A percentile compares a stretch with the other conserved stretches of the same genome.
Conservation (phyloP, 1,140 invertebrate species). For the Lutraria rhynchaena region DNA sequence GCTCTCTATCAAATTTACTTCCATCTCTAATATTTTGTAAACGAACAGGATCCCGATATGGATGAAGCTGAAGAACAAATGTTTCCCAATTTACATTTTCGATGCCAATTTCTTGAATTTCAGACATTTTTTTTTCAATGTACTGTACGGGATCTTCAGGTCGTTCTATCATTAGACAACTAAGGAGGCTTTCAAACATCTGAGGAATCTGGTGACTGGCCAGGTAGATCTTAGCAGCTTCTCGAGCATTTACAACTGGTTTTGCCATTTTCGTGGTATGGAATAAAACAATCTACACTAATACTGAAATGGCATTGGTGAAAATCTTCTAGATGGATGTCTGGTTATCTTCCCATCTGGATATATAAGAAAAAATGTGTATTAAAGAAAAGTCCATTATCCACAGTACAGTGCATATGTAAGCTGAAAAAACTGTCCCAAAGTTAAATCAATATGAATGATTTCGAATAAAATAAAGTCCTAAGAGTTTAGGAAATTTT, state of each 20-base stretch:
- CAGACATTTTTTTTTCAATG: constrained; percentile 76
- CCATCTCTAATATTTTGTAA: constrained; percentile 74
- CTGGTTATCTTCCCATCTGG: too few species aligned
- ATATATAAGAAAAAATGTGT: too few species aligned
- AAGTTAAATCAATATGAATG: too few species aligned
- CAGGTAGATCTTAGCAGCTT: constrained; percentile 77
- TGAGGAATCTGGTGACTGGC: constrained; percentile 76
- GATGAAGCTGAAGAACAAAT: constrained; percentile 78
- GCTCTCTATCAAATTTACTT: constrained; percentile 77
- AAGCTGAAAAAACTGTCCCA: too few species aligned
- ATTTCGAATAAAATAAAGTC: too few species aligned
- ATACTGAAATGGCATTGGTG: too few species aligned
- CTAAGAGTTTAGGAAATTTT: too few species aligned
- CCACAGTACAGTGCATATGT: too few species aligned
- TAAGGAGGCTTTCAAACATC: constrained; percentile 79
- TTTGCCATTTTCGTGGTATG: constrained; percentile 21
- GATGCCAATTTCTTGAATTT: constrained; percentile 75
- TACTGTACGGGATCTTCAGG: constrained; percentile 78
- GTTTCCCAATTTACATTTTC: constrained; percentile 81
- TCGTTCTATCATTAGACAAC: constrained; percentile 78
- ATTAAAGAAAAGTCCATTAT: too few species aligned
- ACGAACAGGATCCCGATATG: constrained; percentile 74
- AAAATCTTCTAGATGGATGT: too few species aligned
- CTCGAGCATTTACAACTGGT: constrained; percentile 65
- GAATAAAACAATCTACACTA: too few species aligned